Conservation (phyloP, 1,140 invertebrate species). For the Drosophila quadrilineata region DNA sequence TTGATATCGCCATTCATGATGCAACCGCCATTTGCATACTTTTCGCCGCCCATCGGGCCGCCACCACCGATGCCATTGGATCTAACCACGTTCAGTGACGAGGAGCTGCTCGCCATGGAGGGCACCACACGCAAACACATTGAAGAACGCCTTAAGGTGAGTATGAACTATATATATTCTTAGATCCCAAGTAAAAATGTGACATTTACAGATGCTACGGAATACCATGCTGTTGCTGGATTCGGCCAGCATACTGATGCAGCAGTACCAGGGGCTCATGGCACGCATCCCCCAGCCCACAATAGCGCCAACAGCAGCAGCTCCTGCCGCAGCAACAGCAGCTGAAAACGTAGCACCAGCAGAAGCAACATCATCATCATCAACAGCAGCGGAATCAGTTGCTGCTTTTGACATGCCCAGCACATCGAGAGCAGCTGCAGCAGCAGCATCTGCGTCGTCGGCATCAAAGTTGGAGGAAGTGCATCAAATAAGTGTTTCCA, state of each 20-base stretch:
- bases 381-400: neutral
- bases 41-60: conserved; percentile 82
- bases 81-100: conserved; percentile 88
- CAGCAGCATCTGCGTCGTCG: conserved; percentile 2
- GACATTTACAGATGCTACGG: conserved; percentile 82
- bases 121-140: conserved; percentile 92
- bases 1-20: conserved; percentile 82
- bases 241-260: conserved; percentile 93
- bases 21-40: conserved; percentile 83
- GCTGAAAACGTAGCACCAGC: neutral
- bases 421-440: conserved; percentile 50
- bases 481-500: conserved; percentile 32
- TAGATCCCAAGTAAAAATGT: neutral
- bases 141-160: conserved; percentile 91
- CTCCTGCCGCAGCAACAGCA: neutral
- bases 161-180: neutral
- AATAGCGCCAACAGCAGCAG: conserved; percentile 4
- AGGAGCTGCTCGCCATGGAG: conserved; percentile 94
- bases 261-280: conserved; percentile 90
- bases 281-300: conserved; percentile 57
- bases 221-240: conserved; percentile 95
- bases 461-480: conserved; percentile 21
- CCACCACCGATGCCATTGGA: conserved; percentile 90
- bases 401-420: conserved; percentile 81
- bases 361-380: neutral